Evolutionary conservation across 2,797 vertebrate species (phyloP).

Genomic region (Sebastes hubbsi): DNA sequence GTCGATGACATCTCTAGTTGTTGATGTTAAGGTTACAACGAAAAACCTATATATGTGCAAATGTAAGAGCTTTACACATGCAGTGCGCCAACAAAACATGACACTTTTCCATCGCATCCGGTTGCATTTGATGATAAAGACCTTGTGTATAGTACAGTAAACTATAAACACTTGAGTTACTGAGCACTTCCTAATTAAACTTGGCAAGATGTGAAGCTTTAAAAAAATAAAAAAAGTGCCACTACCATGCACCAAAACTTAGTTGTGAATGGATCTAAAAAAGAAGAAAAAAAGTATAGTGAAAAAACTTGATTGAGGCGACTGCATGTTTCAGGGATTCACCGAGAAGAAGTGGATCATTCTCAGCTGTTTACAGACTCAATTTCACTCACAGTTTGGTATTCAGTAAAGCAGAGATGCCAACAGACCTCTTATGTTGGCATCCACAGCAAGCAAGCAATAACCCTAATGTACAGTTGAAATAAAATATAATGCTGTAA

Average conservation of each 20-base stretch:
- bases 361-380: background rate
- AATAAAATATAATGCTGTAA: conserved; percentile 20
- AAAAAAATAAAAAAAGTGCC: background rate
- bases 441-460: conserved; percentile 10
- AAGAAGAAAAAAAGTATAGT: background rate
- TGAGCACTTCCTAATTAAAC: background rate
- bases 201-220: background rate
- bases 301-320: background rate
- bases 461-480: conserved; percentile 26
- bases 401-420: background rate
- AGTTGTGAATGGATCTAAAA: background rate
- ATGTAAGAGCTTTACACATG: background rate
- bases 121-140: background rate
- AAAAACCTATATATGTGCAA: background rate
- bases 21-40: background rate
- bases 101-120: background rate
- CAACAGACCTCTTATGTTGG: background rate
- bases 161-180: background rate
- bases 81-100: background rate
- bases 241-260: background rate
- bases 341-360: background rate
- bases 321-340: background rate
- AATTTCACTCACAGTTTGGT: background rate
- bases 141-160: background rate
- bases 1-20: background rate